Conservation (phyloP, 2,888 invertebrate genomes). For the Dicyrtoma fusca region DNA sequence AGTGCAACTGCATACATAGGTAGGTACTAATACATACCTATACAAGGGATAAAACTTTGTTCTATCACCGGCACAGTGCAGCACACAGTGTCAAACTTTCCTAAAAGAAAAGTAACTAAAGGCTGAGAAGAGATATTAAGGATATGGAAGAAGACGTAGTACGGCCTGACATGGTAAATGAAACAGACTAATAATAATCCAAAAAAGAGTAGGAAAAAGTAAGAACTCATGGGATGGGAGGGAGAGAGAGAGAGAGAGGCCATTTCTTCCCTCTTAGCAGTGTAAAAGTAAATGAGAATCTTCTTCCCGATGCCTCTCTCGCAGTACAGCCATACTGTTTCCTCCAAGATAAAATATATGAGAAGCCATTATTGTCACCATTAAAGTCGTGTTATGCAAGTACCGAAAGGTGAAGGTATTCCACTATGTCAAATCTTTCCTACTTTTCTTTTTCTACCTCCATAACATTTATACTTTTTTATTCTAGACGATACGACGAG, state of each 20-base stretch:
- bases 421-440: conserved; percentile 17
- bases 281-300: conserved; percentile 1
- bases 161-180: no score
- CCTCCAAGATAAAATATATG: conserved; percentile 45
- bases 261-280: not conserved
- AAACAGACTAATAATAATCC: no score
- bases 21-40: no score
- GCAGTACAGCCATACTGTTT: not conserved
- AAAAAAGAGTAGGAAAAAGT: not conserved
- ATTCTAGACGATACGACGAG: not conserved
- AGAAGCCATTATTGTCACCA: conserved; percentile 53
- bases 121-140: no score
- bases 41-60: no score
- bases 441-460: not conserved
- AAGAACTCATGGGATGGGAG: no score
- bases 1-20: no score
- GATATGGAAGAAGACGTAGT: no score
- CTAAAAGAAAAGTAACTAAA: no score
- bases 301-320: not conserved
- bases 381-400: conserved; percentile 46
- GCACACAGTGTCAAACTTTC: no score
- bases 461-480: not conserved
- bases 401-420: conserved; percentile 27
- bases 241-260: no score
- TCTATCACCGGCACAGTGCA: no score